A percentile compares a stretch with the other conserved stretches of the same genome.
Conservation (phyloP, 2,888 invertebrate species). For the Eupithecia dodoneata region DNA sequence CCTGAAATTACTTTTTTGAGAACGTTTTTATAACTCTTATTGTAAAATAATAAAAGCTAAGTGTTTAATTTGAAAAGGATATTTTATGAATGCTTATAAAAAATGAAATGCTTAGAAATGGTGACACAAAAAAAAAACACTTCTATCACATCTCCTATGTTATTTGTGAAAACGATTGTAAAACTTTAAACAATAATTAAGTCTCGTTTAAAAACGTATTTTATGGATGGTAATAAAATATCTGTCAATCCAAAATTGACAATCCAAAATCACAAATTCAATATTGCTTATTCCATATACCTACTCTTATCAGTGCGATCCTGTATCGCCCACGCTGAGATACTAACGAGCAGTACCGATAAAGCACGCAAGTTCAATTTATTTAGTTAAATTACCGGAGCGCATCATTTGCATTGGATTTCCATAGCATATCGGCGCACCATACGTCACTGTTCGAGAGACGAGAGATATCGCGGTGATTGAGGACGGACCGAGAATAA, state of each 20-base stretch:
- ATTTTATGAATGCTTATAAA: no score
- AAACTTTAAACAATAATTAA: no score
- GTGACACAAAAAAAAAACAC: no score
- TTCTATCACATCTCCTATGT: no score
- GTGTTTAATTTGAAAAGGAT: no score
- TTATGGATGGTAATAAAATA: neutral
- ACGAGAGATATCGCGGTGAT: conserved; percentile 59
- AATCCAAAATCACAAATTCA: neutral
- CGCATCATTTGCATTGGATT: conserved; percentile 81
- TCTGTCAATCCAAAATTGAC: neutral
- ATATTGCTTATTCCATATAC: conserved; percentile 11
- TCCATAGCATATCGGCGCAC: conserved; percentile 79
- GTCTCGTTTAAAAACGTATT: no score
- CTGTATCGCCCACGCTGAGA: conserved; percentile 45
- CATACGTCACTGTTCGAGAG: conserved; percentile 76
- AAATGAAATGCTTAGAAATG: no score
- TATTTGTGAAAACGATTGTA: no score
- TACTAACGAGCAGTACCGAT: conserved; percentile 70
- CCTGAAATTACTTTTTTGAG: neutral
- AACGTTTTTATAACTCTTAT: neutral
- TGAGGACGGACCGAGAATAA: conserved; percentile 57
- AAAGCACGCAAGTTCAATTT: conserved; percentile 73
- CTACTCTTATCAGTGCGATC: conserved; percentile 34
- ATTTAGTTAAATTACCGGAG: conserved; percentile 82
- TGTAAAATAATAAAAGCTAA: neutral